phyloP scores from a whole-genome alignment of 2,888 invertebrate genomes.

The Rhodophaea formosa region DNA sequence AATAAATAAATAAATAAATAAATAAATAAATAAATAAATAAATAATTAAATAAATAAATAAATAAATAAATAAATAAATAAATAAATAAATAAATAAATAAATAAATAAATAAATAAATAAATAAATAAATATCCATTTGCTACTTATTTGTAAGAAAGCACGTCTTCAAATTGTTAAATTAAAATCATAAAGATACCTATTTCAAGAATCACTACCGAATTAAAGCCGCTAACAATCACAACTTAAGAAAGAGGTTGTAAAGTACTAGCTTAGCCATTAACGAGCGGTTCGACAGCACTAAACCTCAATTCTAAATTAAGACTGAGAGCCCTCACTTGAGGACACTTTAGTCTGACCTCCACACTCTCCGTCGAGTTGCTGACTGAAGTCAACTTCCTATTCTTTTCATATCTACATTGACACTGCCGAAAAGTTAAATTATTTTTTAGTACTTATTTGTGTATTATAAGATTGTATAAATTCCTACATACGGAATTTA shows the following conservation, averaged over 20 bases:
- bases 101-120: too few species aligned
- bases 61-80: too few species aligned
- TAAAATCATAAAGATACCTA: too few species aligned
- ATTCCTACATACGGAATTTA: too few species aligned
- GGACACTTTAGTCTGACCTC: conserved; percentile 4
- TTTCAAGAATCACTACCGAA: neutral
- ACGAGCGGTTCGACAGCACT: conserved; percentile 8
- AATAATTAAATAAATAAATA: too few species aligned
- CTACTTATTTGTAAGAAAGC: too few species aligned
- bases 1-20: too few species aligned
- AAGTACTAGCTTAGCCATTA: conserved; percentile 8
- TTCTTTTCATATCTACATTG: neutral
- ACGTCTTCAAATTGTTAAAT: too few species aligned
- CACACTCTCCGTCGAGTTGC: neutral
- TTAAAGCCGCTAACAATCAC: neutral
- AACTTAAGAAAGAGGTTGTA: neutral
- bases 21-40: too few species aligned
- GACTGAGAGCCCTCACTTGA: neutral
- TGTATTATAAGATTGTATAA: too few species aligned
- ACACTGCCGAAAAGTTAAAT: neutral
- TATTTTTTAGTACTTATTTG: neutral
- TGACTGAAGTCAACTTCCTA: neutral
- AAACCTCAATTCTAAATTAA: conserved; percentile 14
- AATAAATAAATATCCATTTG: too few species aligned
- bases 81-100: too few species aligned